Percentiles rank a stretch among this genome's conserved stretches.
Evolutionary conservation across 2,888 invertebrate genomes (phyloP).

Genomic region (Tenthredo livida): DNA sequence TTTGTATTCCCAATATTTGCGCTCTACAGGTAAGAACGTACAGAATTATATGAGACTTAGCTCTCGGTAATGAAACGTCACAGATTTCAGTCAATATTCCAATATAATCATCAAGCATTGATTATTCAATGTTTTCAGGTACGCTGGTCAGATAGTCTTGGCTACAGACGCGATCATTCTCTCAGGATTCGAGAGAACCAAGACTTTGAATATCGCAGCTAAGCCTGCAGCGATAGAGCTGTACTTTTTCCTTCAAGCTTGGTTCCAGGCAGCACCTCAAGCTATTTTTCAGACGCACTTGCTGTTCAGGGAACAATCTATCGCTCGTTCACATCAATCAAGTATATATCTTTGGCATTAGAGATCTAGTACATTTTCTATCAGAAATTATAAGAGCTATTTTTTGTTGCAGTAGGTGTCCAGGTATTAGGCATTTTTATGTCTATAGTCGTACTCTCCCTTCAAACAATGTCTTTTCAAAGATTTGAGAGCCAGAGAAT

Average conservation of each 20-base stretch:
- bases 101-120: background rate
- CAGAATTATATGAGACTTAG: background rate
- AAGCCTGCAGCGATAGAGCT: conserved; percentile 87
- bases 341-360: conserved; percentile 78
- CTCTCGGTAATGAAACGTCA: too few relatives aligned
- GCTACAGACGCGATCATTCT: conserved; percentile 86
- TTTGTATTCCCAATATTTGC: conserved; percentile 73
- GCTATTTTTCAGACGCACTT: conserved; percentile 84
- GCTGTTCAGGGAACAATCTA: conserved; percentile 81
- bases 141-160: conserved; percentile 87
- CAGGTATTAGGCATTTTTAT: conserved; percentile 85
- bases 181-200: conserved; percentile 81
- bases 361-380: background rate
- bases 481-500: conserved; percentile 89
- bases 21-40: conserved; percentile 68
- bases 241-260: conserved; percentile 89
- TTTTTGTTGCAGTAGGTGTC: conserved; percentile 81
- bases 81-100: background rate
- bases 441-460: conserved; percentile 85
- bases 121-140: conserved; percentile 79
- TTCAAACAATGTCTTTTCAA: conserved; percentile 86
- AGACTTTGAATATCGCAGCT: conserved; percentile 82
- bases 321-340: conserved; percentile 82
- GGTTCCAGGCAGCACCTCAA: conserved; percentile 88
- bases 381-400: conserved; percentile 15